Evolutionary conservation across 2,113 vertebrate genomes (phyloP).

Genomic region (Speoplatyrhinus poulsoni): DNA sequence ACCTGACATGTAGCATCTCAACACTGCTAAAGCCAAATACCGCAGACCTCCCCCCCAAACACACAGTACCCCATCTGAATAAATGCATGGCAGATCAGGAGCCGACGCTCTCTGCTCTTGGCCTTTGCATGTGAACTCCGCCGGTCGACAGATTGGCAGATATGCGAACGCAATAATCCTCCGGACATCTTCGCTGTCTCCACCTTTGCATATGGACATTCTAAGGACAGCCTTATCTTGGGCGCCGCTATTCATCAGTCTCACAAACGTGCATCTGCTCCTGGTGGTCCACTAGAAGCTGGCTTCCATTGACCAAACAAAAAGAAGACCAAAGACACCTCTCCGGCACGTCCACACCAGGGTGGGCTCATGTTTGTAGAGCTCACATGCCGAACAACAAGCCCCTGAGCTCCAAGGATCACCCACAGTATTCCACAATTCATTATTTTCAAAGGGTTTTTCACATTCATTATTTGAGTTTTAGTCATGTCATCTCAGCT

Average conservation of each 20-base stretch:
- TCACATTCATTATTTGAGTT: slow-evolving; percentile 17
- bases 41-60: background rate
- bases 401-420: background rate
- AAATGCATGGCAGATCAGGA: slow-evolving; percentile 26
- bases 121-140: slow-evolving; percentile 37
- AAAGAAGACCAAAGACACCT: background rate
- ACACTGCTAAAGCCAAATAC: background rate
- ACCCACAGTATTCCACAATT: slow-evolving; percentile 9
- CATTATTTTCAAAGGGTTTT: slow-evolving; percentile 4
- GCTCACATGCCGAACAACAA: background rate
- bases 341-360: background rate
- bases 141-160: slow-evolving; percentile 64
- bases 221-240: slow-evolving; percentile 74
- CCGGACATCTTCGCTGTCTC: slow-evolving; percentile 63
- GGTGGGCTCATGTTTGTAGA: background rate
- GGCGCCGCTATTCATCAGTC: slow-evolving; percentile 46
- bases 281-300: slow-evolving; percentile 13
- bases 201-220: slow-evolving; percentile 72
- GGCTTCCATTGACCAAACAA: slow-evolving; percentile 7
- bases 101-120: slow-evolving; percentile 49
- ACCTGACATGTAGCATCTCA: too few relatives aligned
- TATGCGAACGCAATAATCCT: slow-evolving; percentile 70
- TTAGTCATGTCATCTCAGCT: slow-evolving; percentile 17
- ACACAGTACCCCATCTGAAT: background rate
- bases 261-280: slow-evolving; percentile 43